Percentiles rank a stretch among this genome's conserved stretches.
These are phyloP conservation scores for Henricia sp. DNA, from an alignment of 53 echinoderm and acorn worm genomes.

Conservation along the genomic window DNA sequence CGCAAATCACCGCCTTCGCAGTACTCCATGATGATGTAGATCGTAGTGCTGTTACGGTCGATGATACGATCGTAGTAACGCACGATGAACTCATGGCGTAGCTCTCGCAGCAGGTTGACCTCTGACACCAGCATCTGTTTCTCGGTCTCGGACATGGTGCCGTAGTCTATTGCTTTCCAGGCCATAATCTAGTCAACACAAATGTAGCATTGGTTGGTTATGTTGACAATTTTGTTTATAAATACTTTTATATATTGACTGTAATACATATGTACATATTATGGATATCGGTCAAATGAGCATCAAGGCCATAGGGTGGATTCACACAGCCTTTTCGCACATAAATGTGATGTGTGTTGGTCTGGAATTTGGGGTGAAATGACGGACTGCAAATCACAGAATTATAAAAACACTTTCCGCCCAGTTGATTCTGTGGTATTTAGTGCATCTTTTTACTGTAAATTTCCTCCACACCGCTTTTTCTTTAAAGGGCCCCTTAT, in stretches of 20 bases:
- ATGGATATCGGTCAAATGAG: not conserved
- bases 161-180: constrained; percentile 98
- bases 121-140: constrained; percentile 98
- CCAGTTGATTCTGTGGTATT: no score
- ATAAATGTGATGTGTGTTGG: no score
- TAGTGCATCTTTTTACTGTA: no score
- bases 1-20: constrained; percentile 98
- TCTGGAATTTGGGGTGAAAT: no score
- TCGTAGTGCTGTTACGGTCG: constrained; percentile 77
- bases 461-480: no score
- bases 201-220: not conserved
- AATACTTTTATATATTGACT: not conserved
- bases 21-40: constrained; percentile 98
- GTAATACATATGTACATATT: no score
- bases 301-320: not conserved
- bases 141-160: constrained; percentile 89
- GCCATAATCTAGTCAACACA: constrained; percentile 74
- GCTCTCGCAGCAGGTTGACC: constrained; percentile 90
- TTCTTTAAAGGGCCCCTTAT: no score
- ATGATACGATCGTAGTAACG: constrained; percentile 96
- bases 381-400: no score
- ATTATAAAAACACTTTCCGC: no score
- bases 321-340: no score
- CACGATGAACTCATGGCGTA: constrained; percentile 92
- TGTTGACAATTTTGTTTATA: not conserved